Base-by-base conservation (phyloP, 2,113 vertebrate genomes). In the Festucalex cinctus region DNA sequence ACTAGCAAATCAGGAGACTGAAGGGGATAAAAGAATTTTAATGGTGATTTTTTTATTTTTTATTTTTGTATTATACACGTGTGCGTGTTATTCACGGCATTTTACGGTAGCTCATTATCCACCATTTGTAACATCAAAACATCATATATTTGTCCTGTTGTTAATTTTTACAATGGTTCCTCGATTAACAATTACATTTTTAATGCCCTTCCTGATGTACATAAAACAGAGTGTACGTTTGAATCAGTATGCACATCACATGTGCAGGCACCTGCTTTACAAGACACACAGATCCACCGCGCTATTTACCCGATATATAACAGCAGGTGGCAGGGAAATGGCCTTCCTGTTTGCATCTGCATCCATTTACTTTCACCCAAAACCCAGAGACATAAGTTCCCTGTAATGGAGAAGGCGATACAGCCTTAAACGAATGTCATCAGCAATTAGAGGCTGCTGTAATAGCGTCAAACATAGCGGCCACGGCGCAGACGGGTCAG, bases 401-500 rank as follows among this genome's bases (percentile, higher is more conserved):
- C 58, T 82, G 76, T 88, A 85, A 87, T 80, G 81, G 79, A 67
- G 76, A 89, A 89, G 75, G 82, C 70, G 86, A 81, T 83, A 85
- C 36, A 36, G 81, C 73, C 75, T 86, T 85, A 89, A 90, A 90
- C 90, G 84, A 90, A 91, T 84, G 88, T 90, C 90, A 88, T 76
- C 71, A 78, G 84, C 90, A 92, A 92, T 92, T 91, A 92, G 86
- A 89, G 85, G 80, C 77, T 73, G 44, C 69, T 49, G 62, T 90
- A 88, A 88, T 84, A 85, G 79, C 77, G 66, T 83, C 61, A 74
- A 76, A 68, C 80, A 81, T 80, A 85, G 77, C 68, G 85, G 70
- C 78, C 81, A 77, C 77, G 69, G 81, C 51, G 10, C 70, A 82
- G 80, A 28, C 65, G 22, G 91, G 89, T 89, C 87, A 89, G 67